These are phyloP conservation scores for Syndactyla subalaris DNA, from an alignment of 2,797 vertebrate genomes.

Conservation along the genomic window DNA sequence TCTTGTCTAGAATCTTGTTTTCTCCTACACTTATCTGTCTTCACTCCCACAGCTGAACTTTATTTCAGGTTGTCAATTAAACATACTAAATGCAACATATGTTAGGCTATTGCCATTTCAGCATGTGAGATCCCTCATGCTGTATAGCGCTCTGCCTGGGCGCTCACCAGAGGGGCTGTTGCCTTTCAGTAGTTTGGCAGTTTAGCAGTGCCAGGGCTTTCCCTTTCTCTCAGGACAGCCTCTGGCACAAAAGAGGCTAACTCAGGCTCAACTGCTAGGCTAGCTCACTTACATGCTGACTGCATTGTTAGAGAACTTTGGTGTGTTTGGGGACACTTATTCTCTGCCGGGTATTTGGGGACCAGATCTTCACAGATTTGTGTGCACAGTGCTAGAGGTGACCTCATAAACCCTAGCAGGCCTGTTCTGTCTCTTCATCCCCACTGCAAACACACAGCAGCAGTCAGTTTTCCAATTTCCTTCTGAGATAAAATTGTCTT, in stretches of 20 bases:
- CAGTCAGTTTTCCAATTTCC: background rate
- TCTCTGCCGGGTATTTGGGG: slow-evolving; percentile 25
- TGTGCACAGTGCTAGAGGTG: background rate
- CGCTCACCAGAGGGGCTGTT: background rate
- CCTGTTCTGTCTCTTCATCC: background rate
- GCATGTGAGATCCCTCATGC: background rate
- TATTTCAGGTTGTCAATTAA: slow-evolving; percentile 62
- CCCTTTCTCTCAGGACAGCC: background rate
- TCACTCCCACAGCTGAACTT: slow-evolving; percentile 46
- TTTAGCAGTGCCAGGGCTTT: background rate
- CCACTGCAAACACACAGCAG: background rate
- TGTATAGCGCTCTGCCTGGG: accelerated
- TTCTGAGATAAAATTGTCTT: background rate
- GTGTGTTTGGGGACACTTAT: background rate
- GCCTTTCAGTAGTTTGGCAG: background rate
- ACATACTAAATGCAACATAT: background rate
- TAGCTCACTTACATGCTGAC: background rate
- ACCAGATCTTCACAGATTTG: background rate
- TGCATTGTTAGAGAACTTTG: background rate
- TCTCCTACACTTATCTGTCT: background rate
- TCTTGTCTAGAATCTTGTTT: slow-evolving; percentile 34
- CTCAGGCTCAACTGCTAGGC: background rate
- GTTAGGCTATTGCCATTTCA: slow-evolving; percentile 61
- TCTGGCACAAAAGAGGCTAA: background rate
- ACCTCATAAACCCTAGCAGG: background rate